Evolutionary conservation across 2,888 invertebrate species (phyloP), one percentile per base, ranked within the genome.

Genomic region (Ditula angustiorana): DNA sequence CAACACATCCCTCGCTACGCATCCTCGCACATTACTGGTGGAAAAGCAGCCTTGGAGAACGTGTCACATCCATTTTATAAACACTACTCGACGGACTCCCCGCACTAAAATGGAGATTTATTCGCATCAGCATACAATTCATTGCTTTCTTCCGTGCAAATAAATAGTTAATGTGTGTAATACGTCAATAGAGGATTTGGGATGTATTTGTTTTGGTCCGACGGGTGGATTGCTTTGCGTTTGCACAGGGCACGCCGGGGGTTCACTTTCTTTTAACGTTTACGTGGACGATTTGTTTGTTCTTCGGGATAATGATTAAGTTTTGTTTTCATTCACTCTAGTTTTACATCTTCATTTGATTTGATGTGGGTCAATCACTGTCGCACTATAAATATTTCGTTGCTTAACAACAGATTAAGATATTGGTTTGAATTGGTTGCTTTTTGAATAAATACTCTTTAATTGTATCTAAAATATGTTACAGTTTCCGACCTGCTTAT

Each of bases 161-260:
- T 62, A 62, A 62, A 62, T 64, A 59, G 35, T 53, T 64, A 59
- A 64, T 64, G 64, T 53, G 64, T 64, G 58, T 53, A 58, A 35
- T 64, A 37, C 53, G 59, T 59, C 64, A 58, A 64, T 35, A 59
- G 23, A 41, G 56, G 47, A 52, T 64, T 53, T 30, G 19, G 61
- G 26, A 13, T 37, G 41, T 64, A 53, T 64, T 64, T 64, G 53
- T 58, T 47, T 47, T 59, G 64, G 58, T 59, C 46, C 58, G 28
- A 28, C 41, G 26, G 19, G 5, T n/a, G 47, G 63, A 53, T 59
- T 46, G 44, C 46, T 50, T 58, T 10, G 33, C 26, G 49, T 49
- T 63, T 23, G 46, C 23, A 47, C 26, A 21, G 19, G 41, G 16
- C 7, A 23, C 0, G 5, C 23, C 19, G 50, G 33, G 57, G 24